These are phyloP conservation scores for Eira barbara DNA, from an alignment of 2,113 vertebrate species.

Conservation along the genomic window DNA sequence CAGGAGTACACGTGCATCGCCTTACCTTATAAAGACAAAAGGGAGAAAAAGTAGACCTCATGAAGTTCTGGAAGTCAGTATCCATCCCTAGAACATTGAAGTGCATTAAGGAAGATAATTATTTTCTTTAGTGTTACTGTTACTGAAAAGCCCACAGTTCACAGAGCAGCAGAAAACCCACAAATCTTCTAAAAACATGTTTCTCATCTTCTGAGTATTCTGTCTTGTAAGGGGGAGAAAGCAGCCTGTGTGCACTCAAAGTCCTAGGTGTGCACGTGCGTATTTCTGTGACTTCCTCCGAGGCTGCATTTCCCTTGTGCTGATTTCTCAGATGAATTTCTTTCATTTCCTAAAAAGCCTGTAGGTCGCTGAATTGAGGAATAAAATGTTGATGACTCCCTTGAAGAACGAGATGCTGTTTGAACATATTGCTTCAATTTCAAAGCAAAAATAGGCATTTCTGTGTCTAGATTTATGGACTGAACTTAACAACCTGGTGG, in stretches of 20 bases:
- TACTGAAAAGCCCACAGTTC: not conserved
- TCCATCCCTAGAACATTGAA: rapidly evolving
- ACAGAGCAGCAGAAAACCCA: not conserved
- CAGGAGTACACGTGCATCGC: rapidly evolving
- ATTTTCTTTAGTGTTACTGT: not conserved
- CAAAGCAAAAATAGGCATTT: not conserved
- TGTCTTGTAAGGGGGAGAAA: not conserved
- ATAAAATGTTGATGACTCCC: not conserved
- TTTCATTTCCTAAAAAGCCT: not conserved
- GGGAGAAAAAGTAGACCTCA: not conserved
- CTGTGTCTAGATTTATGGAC: not conserved
- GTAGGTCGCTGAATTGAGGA: not conserved
- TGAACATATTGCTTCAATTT: not conserved
- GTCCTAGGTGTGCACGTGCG: no score
- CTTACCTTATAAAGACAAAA: not conserved
- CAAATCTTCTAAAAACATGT: rapidly evolving
- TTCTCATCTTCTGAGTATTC: not conserved
- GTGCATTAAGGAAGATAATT: not conserved
- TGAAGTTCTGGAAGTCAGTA: no score
- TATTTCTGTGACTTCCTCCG: not conserved
- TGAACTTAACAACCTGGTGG: rapidly evolving
- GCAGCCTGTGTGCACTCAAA: rapidly evolving
- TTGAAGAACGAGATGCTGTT: not conserved
- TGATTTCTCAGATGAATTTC: not conserved
- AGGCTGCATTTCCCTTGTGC: not conserved